Base-by-base conservation (phyloP, 1,140 invertebrate genomes). In the Tetramorium alpestre region DNA sequence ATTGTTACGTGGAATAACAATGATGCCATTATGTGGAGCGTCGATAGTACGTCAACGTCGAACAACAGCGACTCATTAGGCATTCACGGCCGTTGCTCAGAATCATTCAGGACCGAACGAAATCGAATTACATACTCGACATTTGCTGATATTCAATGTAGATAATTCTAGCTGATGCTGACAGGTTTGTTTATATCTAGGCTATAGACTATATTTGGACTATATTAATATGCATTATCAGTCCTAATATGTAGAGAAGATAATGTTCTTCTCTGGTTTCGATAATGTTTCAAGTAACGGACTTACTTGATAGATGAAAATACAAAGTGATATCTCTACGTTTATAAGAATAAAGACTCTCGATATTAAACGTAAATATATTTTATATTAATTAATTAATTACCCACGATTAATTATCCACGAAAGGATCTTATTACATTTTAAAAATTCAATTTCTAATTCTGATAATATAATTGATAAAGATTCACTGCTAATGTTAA, bases 1-100 rank as follows among this genome's bases (percentile, higher is more conserved):
- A 70, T 62, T 58, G 67, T 73, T 60, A 44, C 54, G n/a, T 73
- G n/a, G 67, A 75, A 84, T 84, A 84, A 73, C 69, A 75, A 84
- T 84, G 80, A 82, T 58, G 54, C 67, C 41, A 58, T 82, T 82
- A 49, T 58, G 56, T 22, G 44, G 16, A 47, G 44, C 51, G n/a
- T 16, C 18, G 67, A 81, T 87, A 62, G 54, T 72, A 69, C 54
- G 65, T 76, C 33, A 64, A 77, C 25, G 86, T 75, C n/a, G 80
- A 88, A 87, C 85, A 88, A 87, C 87, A 87, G 41, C 44, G 33
- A 62, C 77, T 88, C 85, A 88, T 88, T 88, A 87, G 73, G 77
- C 70, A 88, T 84, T 88, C 87, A 88, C 70, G 54, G 54, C 64
- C 70, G 70, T 38, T 78, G 54, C 76, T 87, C 67, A 54, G 70